Conservation (phyloP, 2,113 vertebrate genomes). For the Gallinago paraguaiae region DNA sequence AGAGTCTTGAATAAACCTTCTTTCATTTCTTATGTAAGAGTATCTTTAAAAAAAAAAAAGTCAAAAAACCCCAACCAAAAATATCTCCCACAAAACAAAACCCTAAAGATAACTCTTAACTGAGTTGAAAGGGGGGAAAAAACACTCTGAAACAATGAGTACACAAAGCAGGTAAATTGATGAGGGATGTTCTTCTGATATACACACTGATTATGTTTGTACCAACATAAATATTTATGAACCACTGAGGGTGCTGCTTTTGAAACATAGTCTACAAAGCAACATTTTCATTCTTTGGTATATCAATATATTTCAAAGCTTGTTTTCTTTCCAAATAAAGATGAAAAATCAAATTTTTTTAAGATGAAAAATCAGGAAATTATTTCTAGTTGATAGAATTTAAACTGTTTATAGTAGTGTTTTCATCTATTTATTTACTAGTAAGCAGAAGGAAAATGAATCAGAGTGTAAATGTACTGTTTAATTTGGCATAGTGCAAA, state of each 20-base stretch:
- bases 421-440: background rate
- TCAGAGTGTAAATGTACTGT: background rate
- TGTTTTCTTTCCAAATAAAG: background rate
- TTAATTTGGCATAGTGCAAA: background rate
- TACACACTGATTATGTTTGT: background rate
- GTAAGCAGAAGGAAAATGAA: background rate
- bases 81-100: background rate
- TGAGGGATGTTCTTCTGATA: rapidly evolving
- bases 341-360: background rate
- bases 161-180: background rate
- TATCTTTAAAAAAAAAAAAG: background rate
- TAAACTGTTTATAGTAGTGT: background rate
- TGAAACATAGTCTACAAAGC: background rate
- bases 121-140: background rate
- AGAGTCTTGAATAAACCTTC: background rate
- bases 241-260: background rate
- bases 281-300: background rate
- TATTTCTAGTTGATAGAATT: background rate
- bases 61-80: background rate
- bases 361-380: background rate
- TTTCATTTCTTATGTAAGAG: background rate
- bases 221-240: background rate
- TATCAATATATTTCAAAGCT: background rate
- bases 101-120: background rate
- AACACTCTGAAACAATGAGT: background rate